These are phyloP conservation scores for Psophia crepitans DNA, from an alignment of 2,113 vertebrate genomes.

Conservation along the genomic window DNA sequence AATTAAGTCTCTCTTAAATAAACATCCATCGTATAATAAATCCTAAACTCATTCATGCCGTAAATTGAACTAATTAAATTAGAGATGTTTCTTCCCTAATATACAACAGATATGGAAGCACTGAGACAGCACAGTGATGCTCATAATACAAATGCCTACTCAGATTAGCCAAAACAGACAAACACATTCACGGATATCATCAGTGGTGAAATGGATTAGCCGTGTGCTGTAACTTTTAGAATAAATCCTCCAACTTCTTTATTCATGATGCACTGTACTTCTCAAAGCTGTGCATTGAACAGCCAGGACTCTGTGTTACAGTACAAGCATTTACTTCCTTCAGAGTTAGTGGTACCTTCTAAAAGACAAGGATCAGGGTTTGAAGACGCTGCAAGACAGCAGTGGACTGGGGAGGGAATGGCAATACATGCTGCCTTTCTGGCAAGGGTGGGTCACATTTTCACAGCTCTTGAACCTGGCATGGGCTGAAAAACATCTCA, in stretches of 20 bases:
- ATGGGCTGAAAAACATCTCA: background rate
- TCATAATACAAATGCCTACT: background rate
- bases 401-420: background rate
- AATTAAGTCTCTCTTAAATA: constrained; percentile 71
- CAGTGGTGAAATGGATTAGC: background rate
- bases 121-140: background rate
- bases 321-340: background rate
- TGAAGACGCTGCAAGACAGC: background rate
- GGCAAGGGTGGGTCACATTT: background rate
- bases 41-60: constrained; percentile 66
- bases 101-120: background rate
- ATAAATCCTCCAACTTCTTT: background rate
- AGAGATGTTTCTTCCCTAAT: background rate
- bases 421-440: background rate
- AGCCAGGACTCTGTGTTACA: background rate
- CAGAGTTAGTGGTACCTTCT: background rate
- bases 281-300: background rate
- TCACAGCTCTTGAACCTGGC: background rate
- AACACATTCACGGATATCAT: background rate
- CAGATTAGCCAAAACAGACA: background rate
- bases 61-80: constrained; percentile 45
- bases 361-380: background rate
- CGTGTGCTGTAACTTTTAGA: background rate
- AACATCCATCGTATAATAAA: constrained; percentile 66
- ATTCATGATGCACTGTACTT: background rate